Evolutionary conservation across 2,888 invertebrate species (phyloP).

Genomic region (Epinotia brunnichana): DNA sequence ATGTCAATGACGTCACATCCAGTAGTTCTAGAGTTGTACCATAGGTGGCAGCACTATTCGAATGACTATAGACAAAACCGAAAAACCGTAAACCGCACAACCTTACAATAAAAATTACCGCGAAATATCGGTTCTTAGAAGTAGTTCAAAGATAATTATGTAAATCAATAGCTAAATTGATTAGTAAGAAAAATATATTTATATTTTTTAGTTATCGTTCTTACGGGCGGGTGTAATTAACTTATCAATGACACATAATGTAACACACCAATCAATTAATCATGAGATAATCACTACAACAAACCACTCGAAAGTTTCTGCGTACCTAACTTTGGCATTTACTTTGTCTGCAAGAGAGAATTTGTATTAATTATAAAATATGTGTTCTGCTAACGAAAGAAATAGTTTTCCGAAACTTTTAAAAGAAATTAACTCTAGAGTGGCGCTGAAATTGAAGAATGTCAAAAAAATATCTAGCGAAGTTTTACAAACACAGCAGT

Average conservation of each 20-base stretch:
- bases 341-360: background rate
- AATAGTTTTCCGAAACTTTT: conserved; percentile 64
- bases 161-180: background rate
- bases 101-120: background rate
- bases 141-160: background rate
- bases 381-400: conserved; percentile 29
- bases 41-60: conserved; percentile 61
- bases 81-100: conserved; percentile 5
- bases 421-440: conserved; percentile 61
- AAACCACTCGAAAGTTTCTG: conserved; percentile 33
- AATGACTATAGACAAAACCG: conserved; percentile 52
- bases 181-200: background rate
- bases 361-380: background rate
- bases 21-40: conserved; percentile 47
- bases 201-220: background rate
- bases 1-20: conserved; percentile 78
- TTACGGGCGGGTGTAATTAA: background rate
- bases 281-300: conserved; percentile 68
- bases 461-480: conserved; percentile 60
- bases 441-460: conserved; percentile 58
- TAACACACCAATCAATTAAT: conserved; percentile 1
- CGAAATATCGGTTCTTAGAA: background rate
- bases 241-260: conserved; percentile 2
- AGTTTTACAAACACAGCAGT: conserved; percentile 64
- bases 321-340: background rate